phyloP scores from a whole-genome alignment of 2,113 vertebrate species.

The Notechis scutatus region DNA sequence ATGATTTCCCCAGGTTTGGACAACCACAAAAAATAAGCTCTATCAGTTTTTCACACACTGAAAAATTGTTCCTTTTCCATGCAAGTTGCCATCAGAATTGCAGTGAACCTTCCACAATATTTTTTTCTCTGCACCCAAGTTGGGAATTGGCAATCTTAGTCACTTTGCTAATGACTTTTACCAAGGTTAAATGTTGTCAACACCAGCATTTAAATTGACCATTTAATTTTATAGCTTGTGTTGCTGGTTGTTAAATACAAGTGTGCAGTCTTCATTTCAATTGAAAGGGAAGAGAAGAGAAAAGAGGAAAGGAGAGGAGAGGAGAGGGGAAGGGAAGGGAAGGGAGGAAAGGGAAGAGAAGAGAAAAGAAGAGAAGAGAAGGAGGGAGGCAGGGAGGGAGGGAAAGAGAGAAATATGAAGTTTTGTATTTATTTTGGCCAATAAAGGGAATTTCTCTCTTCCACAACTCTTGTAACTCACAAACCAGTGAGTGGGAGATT shows the following conservation, averaged over 20 bases:
- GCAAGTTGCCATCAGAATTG: background rate
- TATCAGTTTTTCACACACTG: background rate
- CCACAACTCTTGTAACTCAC: background rate
- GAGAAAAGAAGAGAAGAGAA: background rate
- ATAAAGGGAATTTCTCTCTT: background rate
- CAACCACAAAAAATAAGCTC: background rate
- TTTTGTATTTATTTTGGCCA: background rate
- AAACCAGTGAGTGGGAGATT: background rate
- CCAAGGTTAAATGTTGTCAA: background rate
- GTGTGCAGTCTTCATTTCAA: background rate
- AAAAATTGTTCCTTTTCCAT: background rate
- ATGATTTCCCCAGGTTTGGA: background rate
- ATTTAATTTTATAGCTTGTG: background rate
- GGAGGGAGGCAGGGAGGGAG: rapidly evolving
- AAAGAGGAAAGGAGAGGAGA: no score
- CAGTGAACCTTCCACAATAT: background rate
- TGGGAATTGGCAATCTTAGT: background rate
- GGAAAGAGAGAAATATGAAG: background rate
- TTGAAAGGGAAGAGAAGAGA: background rate
- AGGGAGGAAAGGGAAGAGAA: background rate
- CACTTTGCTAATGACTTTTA: background rate
- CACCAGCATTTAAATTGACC: background rate
- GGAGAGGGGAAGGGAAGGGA: no score
- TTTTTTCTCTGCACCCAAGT: background rate
- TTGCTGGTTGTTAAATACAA: background rate